phyloP scores from a whole-genome alignment of 1,140 invertebrate genomes.

The Odontomachus brunneus region DNA sequence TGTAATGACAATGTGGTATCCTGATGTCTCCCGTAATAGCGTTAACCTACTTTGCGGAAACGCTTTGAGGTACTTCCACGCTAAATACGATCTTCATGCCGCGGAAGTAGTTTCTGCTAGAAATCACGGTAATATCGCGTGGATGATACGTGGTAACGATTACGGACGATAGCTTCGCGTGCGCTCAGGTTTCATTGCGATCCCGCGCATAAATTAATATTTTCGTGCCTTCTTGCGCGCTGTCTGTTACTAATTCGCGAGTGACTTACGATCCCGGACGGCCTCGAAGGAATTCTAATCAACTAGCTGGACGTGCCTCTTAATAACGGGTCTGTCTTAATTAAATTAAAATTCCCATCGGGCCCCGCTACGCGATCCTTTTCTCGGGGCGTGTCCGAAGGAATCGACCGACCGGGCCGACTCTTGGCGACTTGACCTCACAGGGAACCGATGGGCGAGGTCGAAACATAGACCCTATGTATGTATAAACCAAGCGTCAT shows the following conservation, averaged over 20 bases:
- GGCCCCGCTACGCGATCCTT: conserved; percentile 63
- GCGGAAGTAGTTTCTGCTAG: background rate
- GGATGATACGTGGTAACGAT: conserved; percentile 2
- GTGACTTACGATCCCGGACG: conserved; percentile 63
- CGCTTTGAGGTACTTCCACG: background rate
- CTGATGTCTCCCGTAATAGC: background rate
- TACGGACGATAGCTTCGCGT: conserved; percentile 7
- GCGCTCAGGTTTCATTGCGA: conserved; percentile 19
- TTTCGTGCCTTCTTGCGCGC: conserved; percentile 28
- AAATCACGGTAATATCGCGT: conserved; percentile 27
- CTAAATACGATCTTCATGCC: conserved; percentile 10
- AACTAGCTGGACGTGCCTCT: conserved; percentile 66
- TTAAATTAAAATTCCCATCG: conserved; percentile 83
- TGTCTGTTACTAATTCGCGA: conserved; percentile 42
- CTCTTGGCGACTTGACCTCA: conserved; percentile 9
- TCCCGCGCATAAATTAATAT: conserved; percentile 48
- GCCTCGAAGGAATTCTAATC: conserved; percentile 70
- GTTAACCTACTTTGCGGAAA: background rate
- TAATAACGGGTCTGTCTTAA: conserved; percentile 80
- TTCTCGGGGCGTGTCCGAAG: conserved; percentile 75
- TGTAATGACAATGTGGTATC: background rate
- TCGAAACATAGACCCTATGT: background rate
- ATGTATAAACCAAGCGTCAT: background rate
- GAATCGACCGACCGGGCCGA: conserved; percentile 43
- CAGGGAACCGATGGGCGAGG: conserved; percentile 23